Conservation (phyloP, 2,888 invertebrate species). For the Ctenicera cuprea region DNA sequence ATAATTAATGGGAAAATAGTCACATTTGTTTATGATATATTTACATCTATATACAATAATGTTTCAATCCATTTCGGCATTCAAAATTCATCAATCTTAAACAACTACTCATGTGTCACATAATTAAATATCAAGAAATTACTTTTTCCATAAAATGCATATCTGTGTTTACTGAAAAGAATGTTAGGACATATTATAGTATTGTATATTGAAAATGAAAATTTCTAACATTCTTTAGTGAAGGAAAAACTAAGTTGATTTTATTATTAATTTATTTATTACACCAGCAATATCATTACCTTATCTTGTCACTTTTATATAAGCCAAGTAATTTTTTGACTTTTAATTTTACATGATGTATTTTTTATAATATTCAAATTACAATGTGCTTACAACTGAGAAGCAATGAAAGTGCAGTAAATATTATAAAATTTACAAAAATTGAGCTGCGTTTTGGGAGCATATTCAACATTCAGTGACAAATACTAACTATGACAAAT, state of each 20-base stretch:
- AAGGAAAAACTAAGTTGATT: too few species aligned
- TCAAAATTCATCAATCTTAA: constrained; percentile 14
- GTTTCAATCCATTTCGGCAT: constrained; percentile 12
- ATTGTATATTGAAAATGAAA: too few species aligned
- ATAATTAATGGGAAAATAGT: constrained; percentile 51
- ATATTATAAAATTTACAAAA: constrained; percentile 46
- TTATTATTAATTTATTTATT: too few species aligned
- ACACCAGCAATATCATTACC: too few species aligned
- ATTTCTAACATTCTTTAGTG: too few species aligned
- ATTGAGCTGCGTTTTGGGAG: constrained; percentile 45
- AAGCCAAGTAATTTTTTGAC: constrained; percentile 4
- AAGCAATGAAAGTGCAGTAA: constrained; percentile 40
- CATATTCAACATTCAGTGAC: constrained; percentile 25
- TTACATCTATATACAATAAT: constrained; percentile 47
- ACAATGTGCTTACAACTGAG: constrained; percentile 29
- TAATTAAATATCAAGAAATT: too few species aligned
- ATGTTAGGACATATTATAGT: too few species aligned
- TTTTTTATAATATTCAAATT: constrained; percentile 20
- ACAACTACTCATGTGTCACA: constrained; percentile 5
- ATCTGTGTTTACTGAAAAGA: too few species aligned
- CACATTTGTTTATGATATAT: constrained; percentile 36
- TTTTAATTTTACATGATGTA: neutral
- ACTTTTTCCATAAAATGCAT: too few species aligned
- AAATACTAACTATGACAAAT: constrained; percentile 23
- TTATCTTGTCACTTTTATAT: too few species aligned